Percentiles rank a stretch among this genome's conserved stretches.
These are phyloP conservation scores for Cynopterus brachyotis DNA, from an alignment of 2,113 vertebrate genomes.

Conservation along the genomic window DNA sequence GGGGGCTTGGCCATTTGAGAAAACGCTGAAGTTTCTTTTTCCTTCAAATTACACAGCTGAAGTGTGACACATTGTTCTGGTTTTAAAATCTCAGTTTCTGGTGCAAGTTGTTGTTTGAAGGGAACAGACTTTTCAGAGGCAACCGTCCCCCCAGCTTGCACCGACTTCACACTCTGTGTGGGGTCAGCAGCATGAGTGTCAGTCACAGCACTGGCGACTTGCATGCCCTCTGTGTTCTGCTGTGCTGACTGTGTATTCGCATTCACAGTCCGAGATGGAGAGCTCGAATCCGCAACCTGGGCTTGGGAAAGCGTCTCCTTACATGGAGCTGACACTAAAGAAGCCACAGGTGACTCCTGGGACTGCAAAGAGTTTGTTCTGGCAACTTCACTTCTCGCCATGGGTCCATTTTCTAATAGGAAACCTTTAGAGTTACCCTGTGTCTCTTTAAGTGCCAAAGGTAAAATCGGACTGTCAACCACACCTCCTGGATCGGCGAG, in stretches of 20 bases:
- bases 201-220: neutral
- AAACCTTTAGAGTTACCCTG: constrained; percentile 66
- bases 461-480: constrained; percentile 81
- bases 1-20: constrained; percentile 68
- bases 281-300: neutral
- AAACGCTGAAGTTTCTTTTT: constrained; percentile 27
- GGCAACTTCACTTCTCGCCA: constrained; percentile 17
- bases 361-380: neutral
- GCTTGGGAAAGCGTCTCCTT: neutral
- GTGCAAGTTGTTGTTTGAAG: constrained; percentile 45
- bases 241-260: neutral
- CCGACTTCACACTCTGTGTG: neutral
- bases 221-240: neutral
- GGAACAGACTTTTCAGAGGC: neutral
- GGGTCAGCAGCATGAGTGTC: neutral
- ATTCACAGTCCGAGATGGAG: neutral
- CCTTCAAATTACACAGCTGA: constrained; percentile 45
- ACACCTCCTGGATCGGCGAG: constrained; percentile 82
- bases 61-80: neutral
- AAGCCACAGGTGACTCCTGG: neutral
- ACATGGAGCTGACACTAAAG: neutral
- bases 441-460: constrained; percentile 85
- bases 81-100: constrained; percentile 49
- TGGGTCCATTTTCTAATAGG: neutral
- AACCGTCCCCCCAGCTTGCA: neutral